phyloP scores from a whole-genome alignment of 2,113 vertebrate species.

The Pluvianellus socialis region DNA sequence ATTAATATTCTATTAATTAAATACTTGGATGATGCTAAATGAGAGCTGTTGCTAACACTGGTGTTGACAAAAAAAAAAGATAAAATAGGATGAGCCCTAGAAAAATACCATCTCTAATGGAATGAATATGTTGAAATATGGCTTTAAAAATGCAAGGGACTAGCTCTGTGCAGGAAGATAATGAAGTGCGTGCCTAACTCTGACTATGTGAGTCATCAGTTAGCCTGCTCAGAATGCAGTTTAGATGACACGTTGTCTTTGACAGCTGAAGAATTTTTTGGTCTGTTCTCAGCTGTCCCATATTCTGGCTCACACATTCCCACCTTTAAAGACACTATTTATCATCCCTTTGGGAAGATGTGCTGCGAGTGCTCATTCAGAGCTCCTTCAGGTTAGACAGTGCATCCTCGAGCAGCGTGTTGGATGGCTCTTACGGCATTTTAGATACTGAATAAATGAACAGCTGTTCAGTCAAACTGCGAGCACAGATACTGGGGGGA shows the following conservation, averaged over 20 bases:
- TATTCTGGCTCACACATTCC: background rate
- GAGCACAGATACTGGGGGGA: background rate
- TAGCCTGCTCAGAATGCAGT: background rate
- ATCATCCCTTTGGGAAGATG: background rate
- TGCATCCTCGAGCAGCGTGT: background rate
- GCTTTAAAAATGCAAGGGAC: slow-evolving; percentile 1
- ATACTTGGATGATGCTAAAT: background rate
- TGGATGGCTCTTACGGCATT: background rate
- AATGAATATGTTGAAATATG: background rate
- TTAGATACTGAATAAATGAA: background rate
- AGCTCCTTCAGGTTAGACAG: background rate
- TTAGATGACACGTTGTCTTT: background rate
- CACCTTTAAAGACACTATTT: background rate
- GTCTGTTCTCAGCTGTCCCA: background rate
- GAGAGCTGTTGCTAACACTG: background rate
- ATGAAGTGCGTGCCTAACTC: background rate
- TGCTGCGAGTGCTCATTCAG: background rate
- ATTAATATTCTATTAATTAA: background rate
- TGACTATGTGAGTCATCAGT: background rate
- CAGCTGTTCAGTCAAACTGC: background rate
- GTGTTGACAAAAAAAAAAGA: background rate
- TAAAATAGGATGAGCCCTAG: background rate
- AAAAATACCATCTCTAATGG: background rate
- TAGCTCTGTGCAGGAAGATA: background rate
- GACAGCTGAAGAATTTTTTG: background rate